Percentiles rank a stretch among this genome's conserved stretches.
These are phyloP conservation scores for Leptogaster cylindrica DNA, from an alignment of 2,888 invertebrate genomes.

Conservation along the genomic window DNA sequence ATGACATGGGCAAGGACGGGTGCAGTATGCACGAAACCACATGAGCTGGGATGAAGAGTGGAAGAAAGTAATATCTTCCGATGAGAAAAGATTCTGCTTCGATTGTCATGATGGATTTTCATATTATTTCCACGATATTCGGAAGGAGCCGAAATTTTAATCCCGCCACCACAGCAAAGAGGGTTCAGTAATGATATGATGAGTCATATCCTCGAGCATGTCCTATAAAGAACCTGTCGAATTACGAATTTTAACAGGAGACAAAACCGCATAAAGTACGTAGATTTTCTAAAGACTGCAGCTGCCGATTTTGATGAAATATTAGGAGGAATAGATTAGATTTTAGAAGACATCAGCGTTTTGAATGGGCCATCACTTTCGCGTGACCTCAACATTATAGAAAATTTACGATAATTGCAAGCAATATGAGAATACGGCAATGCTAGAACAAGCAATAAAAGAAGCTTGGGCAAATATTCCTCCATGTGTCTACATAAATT, in stretches of 20 bases:
- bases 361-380: background rate
- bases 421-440: conserved; percentile 1
- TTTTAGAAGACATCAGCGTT: background rate
- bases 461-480: conserved; percentile 2
- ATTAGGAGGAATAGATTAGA: background rate
- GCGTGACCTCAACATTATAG: background rate
- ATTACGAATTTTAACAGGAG: conserved; percentile 6
- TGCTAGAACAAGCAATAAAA: background rate
- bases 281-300: background rate
- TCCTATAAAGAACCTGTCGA: background rate
- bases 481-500: background rate
- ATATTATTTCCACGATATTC: no score
- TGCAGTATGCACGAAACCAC: no score
- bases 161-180: conserved; percentile 3
- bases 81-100: no score
- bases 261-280: background rate
- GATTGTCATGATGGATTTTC: no score
- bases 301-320: background rate
- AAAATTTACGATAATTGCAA: background rate
- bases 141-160: background rate
- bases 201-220: background rate
- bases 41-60: no score
- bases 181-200: conserved; percentile 5
- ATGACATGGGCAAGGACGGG: no score
- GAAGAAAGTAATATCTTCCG: no score